phyloP scores from a whole-genome alignment of 1,140 invertebrate genomes.

The Drosophila tropicalis region DNA sequence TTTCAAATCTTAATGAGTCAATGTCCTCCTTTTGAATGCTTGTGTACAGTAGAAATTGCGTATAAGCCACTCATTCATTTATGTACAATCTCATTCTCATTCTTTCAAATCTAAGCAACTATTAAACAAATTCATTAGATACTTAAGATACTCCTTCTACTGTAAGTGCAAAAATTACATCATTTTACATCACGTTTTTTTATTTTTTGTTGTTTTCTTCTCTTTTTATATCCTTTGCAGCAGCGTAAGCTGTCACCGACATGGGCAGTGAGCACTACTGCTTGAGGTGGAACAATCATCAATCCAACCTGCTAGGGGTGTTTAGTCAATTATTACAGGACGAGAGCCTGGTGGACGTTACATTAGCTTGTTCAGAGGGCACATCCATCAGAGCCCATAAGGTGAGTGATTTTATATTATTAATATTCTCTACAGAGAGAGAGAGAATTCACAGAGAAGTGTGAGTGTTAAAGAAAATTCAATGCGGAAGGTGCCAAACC shows the following conservation, averaged over 20 bases:
- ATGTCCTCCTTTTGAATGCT: not conserved
- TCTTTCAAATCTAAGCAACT: too few relatives aligned
- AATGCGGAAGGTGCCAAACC: slow-evolving; percentile 52
- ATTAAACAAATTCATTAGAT: too few relatives aligned
- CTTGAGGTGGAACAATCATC: slow-evolving; percentile 98
- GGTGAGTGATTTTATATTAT: slow-evolving; percentile 79
- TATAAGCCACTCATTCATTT: too few relatives aligned
- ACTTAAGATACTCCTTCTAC: too few relatives aligned
- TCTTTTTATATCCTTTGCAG: slow-evolving; percentile 84
- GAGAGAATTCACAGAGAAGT: slow-evolving; percentile 31
- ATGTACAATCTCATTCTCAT: too few relatives aligned
- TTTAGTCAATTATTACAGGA: slow-evolving; percentile 97
- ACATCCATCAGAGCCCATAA: slow-evolving; percentile 97
- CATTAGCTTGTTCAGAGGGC: slow-evolving; percentile 96
- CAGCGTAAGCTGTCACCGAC: slow-evolving; percentile 94
- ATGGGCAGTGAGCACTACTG: slow-evolving; percentile 98
- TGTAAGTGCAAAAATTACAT: too few relatives aligned
- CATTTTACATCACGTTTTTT: not conserved
- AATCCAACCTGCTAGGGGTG: slow-evolving; percentile 96
- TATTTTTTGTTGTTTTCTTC: not conserved
- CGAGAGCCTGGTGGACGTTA: slow-evolving; percentile 97
- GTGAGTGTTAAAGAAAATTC: not conserved
- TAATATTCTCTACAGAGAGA: not conserved
- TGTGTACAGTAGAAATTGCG: not conserved
- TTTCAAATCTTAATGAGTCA: not conserved